Conservation (phyloP, 1,140 invertebrate species). For the Diabrotica virgifera region DNA sequence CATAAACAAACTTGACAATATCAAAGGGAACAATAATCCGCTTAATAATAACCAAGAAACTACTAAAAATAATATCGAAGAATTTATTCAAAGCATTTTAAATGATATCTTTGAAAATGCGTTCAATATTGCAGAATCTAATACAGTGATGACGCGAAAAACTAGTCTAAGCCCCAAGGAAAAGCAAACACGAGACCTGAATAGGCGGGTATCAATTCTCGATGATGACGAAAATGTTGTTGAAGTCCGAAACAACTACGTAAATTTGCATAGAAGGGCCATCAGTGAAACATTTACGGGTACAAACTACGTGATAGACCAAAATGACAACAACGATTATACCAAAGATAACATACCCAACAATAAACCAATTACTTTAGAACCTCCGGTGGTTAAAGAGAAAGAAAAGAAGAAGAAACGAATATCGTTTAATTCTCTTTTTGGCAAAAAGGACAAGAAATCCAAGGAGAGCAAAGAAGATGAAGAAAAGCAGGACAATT, state of each 20-base stretch:
- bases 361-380: neutral
- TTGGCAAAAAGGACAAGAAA: constrained; percentile 28
- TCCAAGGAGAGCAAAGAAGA: constrained; percentile 27
- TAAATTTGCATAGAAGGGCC: constrained; percentile 16
- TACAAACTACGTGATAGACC: constrained; percentile 6
- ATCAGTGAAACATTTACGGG: constrained; percentile 22
- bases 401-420: constrained; percentile 31
- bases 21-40: neutral
- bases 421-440: constrained; percentile 32
- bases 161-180: constrained; percentile 20
- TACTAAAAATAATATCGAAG: neutral
- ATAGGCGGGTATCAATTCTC: constrained; percentile 27
- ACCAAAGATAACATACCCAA: constrained; percentile 1
- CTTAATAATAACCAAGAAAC: neutral
- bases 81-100: constrained; percentile 14
- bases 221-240: constrained; percentile 22
- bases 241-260: constrained; percentile 27
- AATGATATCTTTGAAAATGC: constrained; percentile 23
- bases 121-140: constrained; percentile 16
- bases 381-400: constrained; percentile 20
- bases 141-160: constrained; percentile 25
- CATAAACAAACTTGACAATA: neutral
- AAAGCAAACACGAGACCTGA: constrained; percentile 11
- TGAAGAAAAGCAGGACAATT: constrained; percentile 32
- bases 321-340: constrained; percentile 23